Evolutionary conservation across 2,113 vertebrate species (phyloP), one percentile per base, ranked within the genome.

Genomic region (Gymnocephalus cernua): DNA sequence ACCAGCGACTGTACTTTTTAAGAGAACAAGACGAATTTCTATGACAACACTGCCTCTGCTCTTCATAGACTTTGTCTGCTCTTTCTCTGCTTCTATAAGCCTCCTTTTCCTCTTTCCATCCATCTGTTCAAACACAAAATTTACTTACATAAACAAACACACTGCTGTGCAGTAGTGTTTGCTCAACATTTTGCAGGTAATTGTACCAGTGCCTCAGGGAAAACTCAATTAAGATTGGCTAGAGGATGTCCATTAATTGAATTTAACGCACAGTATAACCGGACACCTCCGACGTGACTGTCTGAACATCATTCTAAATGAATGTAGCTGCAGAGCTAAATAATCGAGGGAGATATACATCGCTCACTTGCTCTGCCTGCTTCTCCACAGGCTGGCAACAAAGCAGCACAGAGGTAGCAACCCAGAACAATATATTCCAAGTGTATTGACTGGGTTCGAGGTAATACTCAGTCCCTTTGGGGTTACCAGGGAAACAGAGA

Each of bases 231-330:
- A 90, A 41, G 69, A 79, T 61, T 48, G 56, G 58, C 69, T 45
- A 12, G 73, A 88, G 86, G 86, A 91, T 83, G 78, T 87, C 71
- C 73, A 75, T 85, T 85, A 84, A 90, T 91, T 85, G 45, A 67
- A 90, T 87, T 79, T 45, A 86, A 69, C 1, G 54, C 79, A 73
- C 57, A 69, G 65, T 44, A 79, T 51, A 88, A 81, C 62, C 44
- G 68, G 77, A 89, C 85, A 86, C 71, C 88, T 88, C 50, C 0
- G 50, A 88, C 76, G 71, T 53, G 73, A 68, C 35, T 6, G 68
- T 77, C 69, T 64, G 47, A 68, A 14, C 64, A 61, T 79, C 25
- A 5, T 7, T 77, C 62, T 76, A 45, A 75, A 79, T 77, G 67
- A 84, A 85, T 25, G 84, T n/a, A 57, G 66, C 44, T 21, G 48